Base-by-base conservation (phyloP, 2,113 vertebrate species). In the Tragelaphus imberbis region DNA sequence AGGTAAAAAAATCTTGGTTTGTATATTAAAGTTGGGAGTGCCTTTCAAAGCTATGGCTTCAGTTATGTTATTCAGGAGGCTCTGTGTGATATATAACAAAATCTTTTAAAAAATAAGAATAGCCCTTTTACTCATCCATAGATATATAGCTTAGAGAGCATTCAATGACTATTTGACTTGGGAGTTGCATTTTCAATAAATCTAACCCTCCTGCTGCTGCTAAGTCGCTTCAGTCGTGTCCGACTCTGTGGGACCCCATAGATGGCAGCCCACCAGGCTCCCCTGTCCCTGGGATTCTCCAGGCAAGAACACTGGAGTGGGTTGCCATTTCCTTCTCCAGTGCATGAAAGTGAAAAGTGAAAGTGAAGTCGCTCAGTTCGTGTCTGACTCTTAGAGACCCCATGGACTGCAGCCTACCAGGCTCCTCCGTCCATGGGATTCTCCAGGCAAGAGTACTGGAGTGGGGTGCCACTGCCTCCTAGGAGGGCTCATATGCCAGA, bases 131-230 rank as follows among this genome's bases (percentile, higher is more conserved):
- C 7, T 47, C 30, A 94, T 80, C 51, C 36, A 58, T 21, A 95
- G 55, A 30, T 49, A 2, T 7, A 68, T 3, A 82, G 84, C 7
- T 55, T 75, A 94, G 65, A 82, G 85, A 82, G 65, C 44, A 58
- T 44, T 77, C 61, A 75, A 6, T 93, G 75, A 71, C 47, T 81
- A 9, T 23, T 77, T 97, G 65, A 85, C 88, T 23, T 95, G 80
- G 81, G 95, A 98, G 55, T 53, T 61, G 95, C 27, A 65, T 84
- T 96, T 97, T 97, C 61, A 96, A 97, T 94, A 98, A 98, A 97
- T 95, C 47, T 77, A 81, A 89, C 68, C 1, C 86, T 59, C 92
- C 27, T 55, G 49, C 49, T 49, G 49, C 49, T 49, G 49, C 49
- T 49, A 49, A 49, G 49, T 49, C 2, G 10, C 10, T 49, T 49